Percentiles rank a stretch among this genome's conserved stretches.
These are phyloP conservation scores for Oreohelix idahoensis DNA, from an alignment of 1,140 invertebrate species.

Conservation along the genomic window DNA sequence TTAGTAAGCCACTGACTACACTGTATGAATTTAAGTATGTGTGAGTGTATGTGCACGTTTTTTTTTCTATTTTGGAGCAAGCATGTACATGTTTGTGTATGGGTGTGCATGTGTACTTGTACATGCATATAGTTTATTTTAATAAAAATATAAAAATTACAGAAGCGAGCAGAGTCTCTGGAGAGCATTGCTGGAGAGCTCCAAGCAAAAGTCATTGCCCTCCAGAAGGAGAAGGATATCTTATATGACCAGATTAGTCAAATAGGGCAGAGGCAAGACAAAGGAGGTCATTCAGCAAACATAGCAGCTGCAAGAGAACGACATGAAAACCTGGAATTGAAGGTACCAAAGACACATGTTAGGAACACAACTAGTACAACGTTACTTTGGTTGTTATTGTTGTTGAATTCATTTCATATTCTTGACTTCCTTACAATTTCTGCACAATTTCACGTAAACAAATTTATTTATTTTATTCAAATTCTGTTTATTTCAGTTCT, in stretches of 20 bases:
- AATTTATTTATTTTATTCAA: too few species aligned
- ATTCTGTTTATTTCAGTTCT: too few species aligned
- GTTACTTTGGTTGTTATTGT: too few species aligned
- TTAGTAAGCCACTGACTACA: too few species aligned
- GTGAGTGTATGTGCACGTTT: too few species aligned
- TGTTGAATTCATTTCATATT: too few species aligned
- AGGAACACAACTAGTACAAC: neutral
- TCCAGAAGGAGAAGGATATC: constrained; percentile 59
- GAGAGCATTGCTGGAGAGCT: constrained; percentile 57
- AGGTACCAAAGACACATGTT: constrained; percentile 27
- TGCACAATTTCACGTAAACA: too few species aligned
- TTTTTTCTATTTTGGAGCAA: too few species aligned
- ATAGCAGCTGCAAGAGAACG: constrained; percentile 36
- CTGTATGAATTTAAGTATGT: too few species aligned
- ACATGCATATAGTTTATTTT: neutral
- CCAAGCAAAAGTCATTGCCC: constrained; percentile 55
- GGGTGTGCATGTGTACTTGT: neutral
- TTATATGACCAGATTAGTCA: constrained; percentile 48
- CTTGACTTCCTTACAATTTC: too few species aligned
- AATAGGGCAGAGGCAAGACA: neutral
- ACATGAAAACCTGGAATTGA: constrained; percentile 46
- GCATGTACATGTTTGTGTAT: too few species aligned
- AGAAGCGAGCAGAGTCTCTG: constrained; percentile 35
- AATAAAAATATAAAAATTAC: constrained; percentile 6
- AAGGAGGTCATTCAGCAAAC: constrained; percentile 33